Percentiles rank a stretch among this genome's conserved stretches.
phyloP scores from a whole-genome alignment of 2,113 vertebrate genomes.

The Oriolus oriolus region DNA sequence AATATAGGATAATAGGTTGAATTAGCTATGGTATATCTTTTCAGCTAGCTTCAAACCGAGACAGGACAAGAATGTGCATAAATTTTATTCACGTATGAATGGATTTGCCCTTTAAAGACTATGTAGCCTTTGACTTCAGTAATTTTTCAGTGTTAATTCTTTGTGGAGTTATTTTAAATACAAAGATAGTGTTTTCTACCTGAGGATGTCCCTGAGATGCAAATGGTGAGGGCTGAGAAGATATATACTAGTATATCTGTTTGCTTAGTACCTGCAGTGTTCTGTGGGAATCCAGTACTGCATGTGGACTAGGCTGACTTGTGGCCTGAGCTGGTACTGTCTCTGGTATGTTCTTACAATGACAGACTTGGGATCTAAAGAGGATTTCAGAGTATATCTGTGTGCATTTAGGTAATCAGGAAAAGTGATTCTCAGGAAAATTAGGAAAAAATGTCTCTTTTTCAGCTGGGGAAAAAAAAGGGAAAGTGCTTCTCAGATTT shows the following conservation, averaged over 20 bases:
- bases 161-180: background rate
- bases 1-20: background rate
- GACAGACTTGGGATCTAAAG: background rate
- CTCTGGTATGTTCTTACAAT: accelerated
- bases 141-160: background rate
- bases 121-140: background rate
- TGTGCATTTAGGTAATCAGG: background rate
- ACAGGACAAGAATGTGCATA: background rate
- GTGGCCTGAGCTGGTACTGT: background rate
- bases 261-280: background rate
- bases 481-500: background rate
- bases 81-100: background rate
- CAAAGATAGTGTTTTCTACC: background rate
- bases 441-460: background rate
- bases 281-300: background rate
- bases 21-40: background rate
- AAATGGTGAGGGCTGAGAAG: background rate
- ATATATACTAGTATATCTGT: background rate
- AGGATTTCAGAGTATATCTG: background rate
- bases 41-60: background rate
- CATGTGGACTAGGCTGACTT: background rate
- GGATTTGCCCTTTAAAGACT: background rate
- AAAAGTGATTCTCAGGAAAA: background rate
- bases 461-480: background rate
- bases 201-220: background rate